Conservation (phyloP, 1,140 invertebrate genomes). For the Drosophila ananassae region DNA sequence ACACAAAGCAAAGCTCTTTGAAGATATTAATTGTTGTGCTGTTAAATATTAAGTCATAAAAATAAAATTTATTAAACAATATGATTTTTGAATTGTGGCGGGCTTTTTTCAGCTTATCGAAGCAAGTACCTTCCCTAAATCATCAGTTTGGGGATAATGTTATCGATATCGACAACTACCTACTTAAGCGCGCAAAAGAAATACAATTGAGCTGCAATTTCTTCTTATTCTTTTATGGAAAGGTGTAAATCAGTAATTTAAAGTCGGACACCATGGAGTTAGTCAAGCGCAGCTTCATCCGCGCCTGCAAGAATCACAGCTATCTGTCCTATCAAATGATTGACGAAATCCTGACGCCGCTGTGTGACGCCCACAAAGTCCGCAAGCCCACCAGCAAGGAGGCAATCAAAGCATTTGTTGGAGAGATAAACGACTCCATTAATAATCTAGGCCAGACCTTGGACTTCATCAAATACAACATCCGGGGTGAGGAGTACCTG, state of each 20-base stretch:
- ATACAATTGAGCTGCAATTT: neutral
- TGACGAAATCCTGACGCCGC: conserved; percentile 44
- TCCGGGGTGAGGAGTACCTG: conserved; percentile 54
- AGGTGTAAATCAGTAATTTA: neutral
- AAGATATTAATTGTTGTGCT: conserved; percentile 75
- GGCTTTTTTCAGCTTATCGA: neutral
- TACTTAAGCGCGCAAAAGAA: neutral
- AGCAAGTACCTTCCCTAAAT: neutral
- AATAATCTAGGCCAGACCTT: conserved; percentile 39
- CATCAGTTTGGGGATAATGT: neutral
- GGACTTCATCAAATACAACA: conserved; percentile 47
- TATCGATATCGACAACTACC: neutral
- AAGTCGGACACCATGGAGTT: neutral
- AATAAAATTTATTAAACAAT: conserved; percentile 33
- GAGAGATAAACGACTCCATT: conserved; percentile 42
- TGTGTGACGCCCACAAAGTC: conserved; percentile 47
- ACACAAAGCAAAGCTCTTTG: conserved; percentile 54
- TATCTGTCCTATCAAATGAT: conserved; percentile 46
- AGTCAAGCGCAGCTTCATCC: conserved; percentile 52
- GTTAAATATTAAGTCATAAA: conserved; percentile 62
- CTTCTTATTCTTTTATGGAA: neutral
- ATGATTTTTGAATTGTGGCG: neutral
- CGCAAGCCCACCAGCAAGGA: conserved; percentile 45
- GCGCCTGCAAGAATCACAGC: conserved; percentile 66
- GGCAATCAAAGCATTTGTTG: conserved; percentile 40